Evolutionary conservation across 2,888 invertebrate genomes (phyloP).

Genomic region (Caenorhabditis virilis): DNA sequence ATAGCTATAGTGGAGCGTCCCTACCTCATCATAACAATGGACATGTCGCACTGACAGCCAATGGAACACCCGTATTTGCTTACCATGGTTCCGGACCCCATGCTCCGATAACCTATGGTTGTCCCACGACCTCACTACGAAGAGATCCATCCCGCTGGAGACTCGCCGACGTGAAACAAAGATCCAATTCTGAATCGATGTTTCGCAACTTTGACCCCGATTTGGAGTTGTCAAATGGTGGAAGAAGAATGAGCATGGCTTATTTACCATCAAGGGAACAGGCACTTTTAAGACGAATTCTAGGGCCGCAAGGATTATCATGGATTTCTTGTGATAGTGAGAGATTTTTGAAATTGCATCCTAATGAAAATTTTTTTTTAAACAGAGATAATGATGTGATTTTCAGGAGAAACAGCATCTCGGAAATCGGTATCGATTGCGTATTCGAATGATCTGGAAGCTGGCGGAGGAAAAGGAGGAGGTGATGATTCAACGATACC

Average conservation of each 20-base stretch:
- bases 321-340: slow-evolving; percentile 47
- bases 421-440: slow-evolving; percentile 62
- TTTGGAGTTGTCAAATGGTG: slow-evolving; percentile 31
- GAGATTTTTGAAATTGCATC: neutral
- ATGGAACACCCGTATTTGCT: slow-evolving; percentile 22
- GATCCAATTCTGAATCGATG: slow-evolving; percentile 48
- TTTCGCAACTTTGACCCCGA: slow-evolving; percentile 40
- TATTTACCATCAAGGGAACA: slow-evolving; percentile 54
- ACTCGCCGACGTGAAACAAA: slow-evolving; percentile 40
- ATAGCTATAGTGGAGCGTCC: slow-evolving; percentile 10
- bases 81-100: slow-evolving; percentile 1
- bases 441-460: slow-evolving; percentile 60
- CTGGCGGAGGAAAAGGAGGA: slow-evolving; percentile 31
- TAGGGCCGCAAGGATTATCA: slow-evolving; percentile 58
- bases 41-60: slow-evolving; percentile 21
- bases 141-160: slow-evolving; percentile 39
- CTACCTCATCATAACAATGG: slow-evolving; percentile 10
- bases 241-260: slow-evolving; percentile 48
- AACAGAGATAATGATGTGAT: neutral
- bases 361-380: too few species aligned
- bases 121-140: slow-evolving; percentile 14
- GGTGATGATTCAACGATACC: slow-evolving; percentile 50
- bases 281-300: slow-evolving; percentile 56
- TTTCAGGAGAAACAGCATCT: slow-evolving; percentile 50
- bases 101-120: neutral